Evolutionary conservation across 2,888 invertebrate genomes (phyloP).

Genomic region (Drosophila dives): DNA sequence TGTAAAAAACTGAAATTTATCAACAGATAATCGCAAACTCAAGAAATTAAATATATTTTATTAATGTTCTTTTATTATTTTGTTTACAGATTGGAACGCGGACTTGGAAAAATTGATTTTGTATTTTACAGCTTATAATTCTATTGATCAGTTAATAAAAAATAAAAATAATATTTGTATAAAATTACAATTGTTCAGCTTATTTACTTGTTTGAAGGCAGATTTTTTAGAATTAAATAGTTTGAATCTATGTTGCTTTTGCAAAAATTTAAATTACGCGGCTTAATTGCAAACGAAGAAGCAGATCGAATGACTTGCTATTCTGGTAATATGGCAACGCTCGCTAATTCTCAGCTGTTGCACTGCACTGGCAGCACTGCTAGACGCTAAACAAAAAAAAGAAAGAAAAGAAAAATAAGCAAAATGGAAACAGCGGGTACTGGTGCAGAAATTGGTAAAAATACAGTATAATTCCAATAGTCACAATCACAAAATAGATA

Average conservation of each 20-base stretch:
- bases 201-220: not conserved
- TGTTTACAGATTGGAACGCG: conserved; percentile 23
- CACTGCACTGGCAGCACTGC: conserved; percentile 47
- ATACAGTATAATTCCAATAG: conserved; percentile 19
- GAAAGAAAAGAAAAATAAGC: conserved; percentile 40
- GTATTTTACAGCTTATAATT: not conserved
- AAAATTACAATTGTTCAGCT: not conserved
- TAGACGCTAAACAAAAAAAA: conserved; percentile 54
- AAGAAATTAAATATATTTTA: not conserved
- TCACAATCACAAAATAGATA: not conserved
- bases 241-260: not conserved
- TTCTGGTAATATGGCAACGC: conserved; percentile 45
- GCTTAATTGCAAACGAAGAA: not conserved
- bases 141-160: not conserved
- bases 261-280: conserved; percentile 25
- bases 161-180: conserved; percentile 2
- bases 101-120: not conserved
- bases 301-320: conserved; percentile 52
- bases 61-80: conserved; percentile 15
- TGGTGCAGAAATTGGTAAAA: conserved; percentile 84
- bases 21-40: not conserved
- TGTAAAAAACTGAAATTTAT: conserved; percentile 64
- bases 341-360: conserved; percentile 42
- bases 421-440: conserved; percentile 83
- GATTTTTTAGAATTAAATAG: not conserved